These are phyloP conservation scores for Poecilia velifera DNA, from an alignment of 2,797 vertebrate species.

Conservation along the genomic window DNA sequence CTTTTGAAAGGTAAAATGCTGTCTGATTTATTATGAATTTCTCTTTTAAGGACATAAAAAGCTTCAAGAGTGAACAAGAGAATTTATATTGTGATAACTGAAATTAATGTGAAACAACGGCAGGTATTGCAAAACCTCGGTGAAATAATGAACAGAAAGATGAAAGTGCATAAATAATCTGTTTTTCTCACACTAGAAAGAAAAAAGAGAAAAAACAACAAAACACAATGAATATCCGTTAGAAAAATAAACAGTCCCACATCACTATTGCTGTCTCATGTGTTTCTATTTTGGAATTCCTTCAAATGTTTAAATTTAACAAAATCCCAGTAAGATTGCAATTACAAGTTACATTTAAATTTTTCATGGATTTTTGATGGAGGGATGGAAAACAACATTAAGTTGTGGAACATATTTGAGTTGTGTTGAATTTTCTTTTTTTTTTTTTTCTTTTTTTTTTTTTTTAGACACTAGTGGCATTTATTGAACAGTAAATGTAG, in stretches of 20 bases:
- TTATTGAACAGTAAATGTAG: no score
- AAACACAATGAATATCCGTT: neutral
- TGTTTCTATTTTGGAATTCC: neutral
- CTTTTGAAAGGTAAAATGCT: slow-evolving; percentile 18
- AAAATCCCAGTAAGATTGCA: neutral
- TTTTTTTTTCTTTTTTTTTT: no score
- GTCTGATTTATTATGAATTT: slow-evolving; percentile 36
- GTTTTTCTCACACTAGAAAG: neutral
- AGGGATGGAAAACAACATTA: neutral
- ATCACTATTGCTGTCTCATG: neutral
- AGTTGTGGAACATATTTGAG: neutral
- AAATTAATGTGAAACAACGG: neutral
- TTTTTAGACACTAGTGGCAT: neutral
- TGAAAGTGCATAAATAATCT: neutral
- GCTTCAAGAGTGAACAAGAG: neutral
- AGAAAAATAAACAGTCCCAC: no score
- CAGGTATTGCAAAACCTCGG: neutral
- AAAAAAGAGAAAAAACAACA: neutral
- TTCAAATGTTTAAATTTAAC: neutral
- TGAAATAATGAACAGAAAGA: slow-evolving; percentile 1
- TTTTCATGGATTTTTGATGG: neutral
- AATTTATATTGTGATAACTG: slow-evolving; percentile 21
- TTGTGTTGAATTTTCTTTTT: no score
- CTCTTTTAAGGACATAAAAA: slow-evolving; percentile 11
- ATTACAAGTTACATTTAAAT: neutral